Base-by-base conservation (phyloP, 1,140 invertebrate genomes). In the Caenorhabditis tropicalis region DNA sequence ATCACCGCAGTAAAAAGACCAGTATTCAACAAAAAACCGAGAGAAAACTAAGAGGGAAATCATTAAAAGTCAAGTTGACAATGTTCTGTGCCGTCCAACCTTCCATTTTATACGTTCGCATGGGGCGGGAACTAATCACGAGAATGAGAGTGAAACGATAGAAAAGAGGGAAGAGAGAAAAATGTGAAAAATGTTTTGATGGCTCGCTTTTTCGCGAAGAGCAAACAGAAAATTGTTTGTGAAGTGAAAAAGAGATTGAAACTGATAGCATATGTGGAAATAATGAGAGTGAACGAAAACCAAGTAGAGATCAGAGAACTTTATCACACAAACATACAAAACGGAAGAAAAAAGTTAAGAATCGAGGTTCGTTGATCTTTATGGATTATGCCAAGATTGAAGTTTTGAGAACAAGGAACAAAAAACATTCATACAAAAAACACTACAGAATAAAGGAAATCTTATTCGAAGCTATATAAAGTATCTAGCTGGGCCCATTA, bases 201-300 rank as follows among this genome's bases (percentile, higher is more conserved):
- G 33, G 65, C 65, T 74, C 36, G 65, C 65, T 24, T 74, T 56
- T 74, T 74, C 65, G 65, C 65, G 65, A 43, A 74, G 65, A 74
- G 65, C 65, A 74, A 74, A 74, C 36, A 46, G 16, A 21, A 43
- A 74, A 43, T 43, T 74, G 65, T 74, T 74, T 74, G 65, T 74
- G 36, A 21, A 74, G 65, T 74, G 27, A 43, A 43, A 39, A 21
- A 43, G n/a, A 33, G 7, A 36, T 43, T 74, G 33, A 74, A 74
- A 74, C 36, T 74, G 65, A 74, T 74, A 74, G 65, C 33, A 24
- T 74, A 74, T 74, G 36, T 43, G 65, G 65, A 21, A 74, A 9
- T 5, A 0, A 4, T 43, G 19, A 24, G n/a, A 65, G 29, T 65
- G 12, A 15, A 43, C n/a, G n/a, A n/a, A 15, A 46, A 74, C 24